Evolutionary conservation across 2,113 vertebrate genomes (phyloP), one percentile per base, ranked within the genome.

Genomic region (Sula dactylatra): DNA sequence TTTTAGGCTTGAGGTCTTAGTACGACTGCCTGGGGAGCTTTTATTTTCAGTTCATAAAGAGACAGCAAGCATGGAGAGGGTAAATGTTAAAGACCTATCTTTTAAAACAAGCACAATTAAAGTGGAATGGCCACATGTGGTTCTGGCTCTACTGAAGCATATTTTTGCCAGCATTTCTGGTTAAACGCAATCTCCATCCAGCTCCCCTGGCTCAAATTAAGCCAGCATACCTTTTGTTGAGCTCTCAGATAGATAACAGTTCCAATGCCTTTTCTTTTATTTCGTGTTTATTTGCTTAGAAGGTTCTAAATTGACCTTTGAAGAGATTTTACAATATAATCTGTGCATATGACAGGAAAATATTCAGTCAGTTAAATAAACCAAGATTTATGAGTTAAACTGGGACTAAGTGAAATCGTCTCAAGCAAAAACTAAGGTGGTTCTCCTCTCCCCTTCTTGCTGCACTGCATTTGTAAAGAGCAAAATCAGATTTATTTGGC

Each of bases 51-150:
- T 94, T 96, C 96, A 91, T 97, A 96, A 95, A 97, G 91, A 95
- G 94, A 91, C 94, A 97, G 97, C 88, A 70, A 97, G 93, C 83
- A 87, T 62, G 88, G 86, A 77, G 93, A 95, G 95, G 94, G 94
- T 94, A 96, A 95, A 95, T 89, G 94, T 92, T 96, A 97, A 96
- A 97, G 91, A 92, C 76, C 65, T 91, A 93, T 97, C 94, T 92
- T 95, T 96, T 96, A 91, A 96, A 97, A 94, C 77, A 94, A 96
- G 97, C 95, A 91, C 94, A 97, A 96, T 97, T 96, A 95, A 97
- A 97, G 81, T 82, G 91, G 83, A 97, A 95, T 94, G 96, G 93
- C 95, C 94, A 94, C 93, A 96, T 94, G 93, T 95, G 97, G 94
- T 94, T 96, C 94, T 97, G 96, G 96, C 97, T 97, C 74, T 72